phyloP scores from a whole-genome alignment of 2,888 invertebrate genomes.

The Linnaemya vulpina region DNA sequence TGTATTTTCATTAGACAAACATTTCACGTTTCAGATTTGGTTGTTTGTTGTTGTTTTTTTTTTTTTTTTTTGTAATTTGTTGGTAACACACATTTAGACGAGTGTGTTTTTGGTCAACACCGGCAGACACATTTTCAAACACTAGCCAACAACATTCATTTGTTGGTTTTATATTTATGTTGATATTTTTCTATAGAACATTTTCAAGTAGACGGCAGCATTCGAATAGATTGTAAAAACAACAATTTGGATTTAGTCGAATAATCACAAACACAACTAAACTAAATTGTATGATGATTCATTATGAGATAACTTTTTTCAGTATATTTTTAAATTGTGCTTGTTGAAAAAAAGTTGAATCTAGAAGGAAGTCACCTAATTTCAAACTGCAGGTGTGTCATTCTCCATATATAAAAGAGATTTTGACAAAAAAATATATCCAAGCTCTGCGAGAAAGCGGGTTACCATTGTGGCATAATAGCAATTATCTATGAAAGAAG shows the following conservation, averaged over 20 bases:
- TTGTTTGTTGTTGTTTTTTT: too few relatives aligned
- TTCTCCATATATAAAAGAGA: too few relatives aligned
- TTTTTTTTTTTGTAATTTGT: constrained; percentile 10
- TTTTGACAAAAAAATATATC: too few relatives aligned
- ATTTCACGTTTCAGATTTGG: constrained; percentile 58
- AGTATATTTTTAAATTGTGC: too few relatives aligned
- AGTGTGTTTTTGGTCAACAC: constrained; percentile 18
- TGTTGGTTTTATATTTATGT: constrained; percentile 1
- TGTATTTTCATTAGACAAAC: constrained; percentile 42
- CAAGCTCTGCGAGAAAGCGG: too few relatives aligned
- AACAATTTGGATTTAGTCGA: not conserved
- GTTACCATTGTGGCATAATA: too few relatives aligned
- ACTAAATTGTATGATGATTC: too few relatives aligned
- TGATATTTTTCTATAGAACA: constrained; percentile 31
- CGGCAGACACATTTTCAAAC: constrained; percentile 32
- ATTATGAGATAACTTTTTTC: too few relatives aligned
- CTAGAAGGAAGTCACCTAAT: too few relatives aligned
- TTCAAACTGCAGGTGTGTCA: too few relatives aligned
- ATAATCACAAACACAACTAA: not conserved
- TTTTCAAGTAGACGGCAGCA: constrained; percentile 31
- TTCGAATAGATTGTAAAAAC: not conserved
- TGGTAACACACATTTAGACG: constrained; percentile 28
- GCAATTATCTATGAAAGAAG: too few relatives aligned
- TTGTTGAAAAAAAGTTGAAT: too few relatives aligned
- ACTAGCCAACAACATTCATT: constrained; percentile 30